phyloP scores from a whole-genome alignment of 2,113 vertebrate species.

The Rattus rattus region DNA sequence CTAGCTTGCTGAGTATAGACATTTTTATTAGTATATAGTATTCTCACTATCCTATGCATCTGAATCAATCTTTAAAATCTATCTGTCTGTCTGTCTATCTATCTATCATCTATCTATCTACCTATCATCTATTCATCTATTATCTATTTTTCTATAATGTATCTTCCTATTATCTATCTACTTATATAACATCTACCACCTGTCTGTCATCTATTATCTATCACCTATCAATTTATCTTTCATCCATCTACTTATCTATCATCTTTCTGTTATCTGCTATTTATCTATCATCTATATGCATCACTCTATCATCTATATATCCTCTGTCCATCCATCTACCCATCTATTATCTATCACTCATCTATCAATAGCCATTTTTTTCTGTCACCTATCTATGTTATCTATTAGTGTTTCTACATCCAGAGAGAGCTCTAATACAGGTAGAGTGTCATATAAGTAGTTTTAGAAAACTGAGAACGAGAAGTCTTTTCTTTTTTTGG shows the following conservation, averaged over 20 bases:
- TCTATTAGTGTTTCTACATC: not conserved
- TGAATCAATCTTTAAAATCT: not conserved
- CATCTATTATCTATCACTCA: not conserved
- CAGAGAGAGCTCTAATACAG: too few species aligned
- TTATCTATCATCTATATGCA: not conserved
- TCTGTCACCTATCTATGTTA: not conserved
- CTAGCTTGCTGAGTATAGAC: not conserved
- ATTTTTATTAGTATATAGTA: too few species aligned
- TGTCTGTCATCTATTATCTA: not conserved
- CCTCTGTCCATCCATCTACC: not conserved
- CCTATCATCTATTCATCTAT: not conserved
- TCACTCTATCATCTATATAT: not conserved
- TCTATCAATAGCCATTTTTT: not conserved
- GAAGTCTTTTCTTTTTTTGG: not conserved
- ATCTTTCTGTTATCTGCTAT: too few species aligned
- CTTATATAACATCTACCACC: not conserved
- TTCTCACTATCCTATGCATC: not conserved
- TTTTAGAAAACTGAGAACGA: rapidly evolving
- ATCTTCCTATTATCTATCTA: not conserved
- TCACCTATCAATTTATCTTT: not conserved
- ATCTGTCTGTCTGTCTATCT: not conserved
- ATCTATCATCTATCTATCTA: not conserved
- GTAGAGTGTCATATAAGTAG: not conserved
- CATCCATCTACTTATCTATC: not conserved
- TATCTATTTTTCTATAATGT: not conserved